Conservation (phyloP, 2,113 vertebrate species). For the Alexandromys fortis region DNA sequence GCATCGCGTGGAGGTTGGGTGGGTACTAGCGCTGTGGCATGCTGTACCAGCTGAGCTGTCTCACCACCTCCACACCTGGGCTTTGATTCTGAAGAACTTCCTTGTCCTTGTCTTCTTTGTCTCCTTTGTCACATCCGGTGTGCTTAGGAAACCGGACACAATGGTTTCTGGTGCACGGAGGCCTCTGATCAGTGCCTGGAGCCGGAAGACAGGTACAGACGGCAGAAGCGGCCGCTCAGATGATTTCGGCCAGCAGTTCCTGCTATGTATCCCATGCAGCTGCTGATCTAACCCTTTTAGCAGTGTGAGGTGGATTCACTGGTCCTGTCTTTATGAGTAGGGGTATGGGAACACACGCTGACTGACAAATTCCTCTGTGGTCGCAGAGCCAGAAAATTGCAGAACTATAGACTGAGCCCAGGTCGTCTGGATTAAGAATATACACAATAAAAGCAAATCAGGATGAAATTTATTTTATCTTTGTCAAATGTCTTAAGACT, state of each 20-base stretch:
- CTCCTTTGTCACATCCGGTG: background rate
- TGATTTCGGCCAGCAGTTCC: background rate
- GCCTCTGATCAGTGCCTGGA: background rate
- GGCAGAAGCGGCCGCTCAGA: background rate
- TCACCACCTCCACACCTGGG: background rate
- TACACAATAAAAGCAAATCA: background rate
- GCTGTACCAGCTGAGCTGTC: background rate
- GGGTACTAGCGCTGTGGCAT: background rate
- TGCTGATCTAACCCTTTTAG: background rate
- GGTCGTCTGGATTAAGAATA: background rate
- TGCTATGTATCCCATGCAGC: background rate
- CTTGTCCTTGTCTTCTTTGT: background rate
- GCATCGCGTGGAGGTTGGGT: background rate
- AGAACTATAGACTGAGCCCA: background rate
- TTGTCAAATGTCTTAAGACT: background rate
- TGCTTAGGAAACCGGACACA: background rate
- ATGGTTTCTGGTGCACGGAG: background rate
- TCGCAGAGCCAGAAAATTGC: background rate
- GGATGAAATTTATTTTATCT: background rate
- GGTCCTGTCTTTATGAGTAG: slow-evolving; percentile 2
- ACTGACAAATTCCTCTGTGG: background rate
- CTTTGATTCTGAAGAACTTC: background rate
- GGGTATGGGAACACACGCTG: background rate
- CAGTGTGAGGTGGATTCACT: background rate
- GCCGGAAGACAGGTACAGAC: background rate